Conservation (phyloP, 2,113 vertebrate genomes). For the Hyperoodon ampullatus region DNA sequence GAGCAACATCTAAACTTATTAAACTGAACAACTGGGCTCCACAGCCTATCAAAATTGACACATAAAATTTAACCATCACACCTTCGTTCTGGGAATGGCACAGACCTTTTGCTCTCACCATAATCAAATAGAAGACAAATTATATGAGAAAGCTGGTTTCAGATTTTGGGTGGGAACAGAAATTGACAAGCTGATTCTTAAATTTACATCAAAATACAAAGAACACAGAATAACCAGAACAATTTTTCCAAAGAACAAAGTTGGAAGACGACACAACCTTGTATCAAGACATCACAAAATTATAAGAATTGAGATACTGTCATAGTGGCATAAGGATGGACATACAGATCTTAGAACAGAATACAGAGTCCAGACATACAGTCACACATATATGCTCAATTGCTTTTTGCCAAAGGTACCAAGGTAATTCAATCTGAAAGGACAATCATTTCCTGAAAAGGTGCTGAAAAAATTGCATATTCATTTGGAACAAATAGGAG, state of each 20-base stretch:
- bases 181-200: background rate
- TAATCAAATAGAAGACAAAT: background rate
- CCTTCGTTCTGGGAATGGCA: background rate
- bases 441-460: background rate
- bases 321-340: background rate
- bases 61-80: background rate
- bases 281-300: background rate
- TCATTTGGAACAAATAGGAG: constrained; percentile 13
- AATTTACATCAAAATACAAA: constrained; percentile 22
- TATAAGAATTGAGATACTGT: background rate
- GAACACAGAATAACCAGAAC: background rate
- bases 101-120: background rate
- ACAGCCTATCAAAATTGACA: background rate
- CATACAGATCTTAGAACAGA: background rate
- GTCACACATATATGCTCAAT: background rate
- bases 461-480: background rate
- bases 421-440: background rate
- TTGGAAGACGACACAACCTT: background rate
- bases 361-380: background rate
- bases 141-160: background rate
- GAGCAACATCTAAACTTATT: background rate
- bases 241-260: background rate
- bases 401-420: background rate
- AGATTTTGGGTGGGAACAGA: background rate
- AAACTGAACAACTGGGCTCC: background rate